Percentiles rank a stretch among this genome's conserved stretches.
Conservation (phyloP, 2,113 vertebrate species). For the Myodes glareolus region DNA sequence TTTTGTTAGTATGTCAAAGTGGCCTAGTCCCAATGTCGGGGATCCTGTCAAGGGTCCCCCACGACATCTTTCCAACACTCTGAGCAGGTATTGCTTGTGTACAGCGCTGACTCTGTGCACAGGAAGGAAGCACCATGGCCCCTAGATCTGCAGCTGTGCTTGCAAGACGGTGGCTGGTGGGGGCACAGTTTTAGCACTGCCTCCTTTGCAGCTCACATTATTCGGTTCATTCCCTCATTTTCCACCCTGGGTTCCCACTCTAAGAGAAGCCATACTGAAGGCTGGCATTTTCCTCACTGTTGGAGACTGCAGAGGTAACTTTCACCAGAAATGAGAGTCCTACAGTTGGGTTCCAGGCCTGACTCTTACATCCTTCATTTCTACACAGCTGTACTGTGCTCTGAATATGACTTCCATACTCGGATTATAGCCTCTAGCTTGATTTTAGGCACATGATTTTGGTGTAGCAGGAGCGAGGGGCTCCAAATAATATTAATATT, state of each 20-base stretch:
- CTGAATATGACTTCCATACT: not conserved
- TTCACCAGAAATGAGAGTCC: not conserved
- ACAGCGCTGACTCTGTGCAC: not conserved
- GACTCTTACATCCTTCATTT: not conserved
- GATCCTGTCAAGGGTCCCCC: not conserved
- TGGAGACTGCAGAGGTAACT: not conserved
- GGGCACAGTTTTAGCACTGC: accelerated
- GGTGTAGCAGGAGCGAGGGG: not conserved
- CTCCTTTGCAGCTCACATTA: not conserved
- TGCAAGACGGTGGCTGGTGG: accelerated
- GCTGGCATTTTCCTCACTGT: not conserved
- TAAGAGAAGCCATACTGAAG: not conserved
- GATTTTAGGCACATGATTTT: not conserved
- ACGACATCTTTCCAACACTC: not conserved
- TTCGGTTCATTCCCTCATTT: not conserved
- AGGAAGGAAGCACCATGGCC: not conserved
- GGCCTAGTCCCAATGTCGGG: not conserved
- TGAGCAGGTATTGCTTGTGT: no score
- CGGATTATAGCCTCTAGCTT: not conserved
- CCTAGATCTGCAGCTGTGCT: not conserved
- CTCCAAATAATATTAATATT: not conserved
- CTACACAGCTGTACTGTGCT: not conserved
- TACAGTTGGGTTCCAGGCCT: not conserved
- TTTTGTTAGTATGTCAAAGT: not conserved
- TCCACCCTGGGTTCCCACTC: not conserved